Evolutionary conservation across 2,797 vertebrate species (phyloP).

Genomic region (Malacoraja senta): DNA sequence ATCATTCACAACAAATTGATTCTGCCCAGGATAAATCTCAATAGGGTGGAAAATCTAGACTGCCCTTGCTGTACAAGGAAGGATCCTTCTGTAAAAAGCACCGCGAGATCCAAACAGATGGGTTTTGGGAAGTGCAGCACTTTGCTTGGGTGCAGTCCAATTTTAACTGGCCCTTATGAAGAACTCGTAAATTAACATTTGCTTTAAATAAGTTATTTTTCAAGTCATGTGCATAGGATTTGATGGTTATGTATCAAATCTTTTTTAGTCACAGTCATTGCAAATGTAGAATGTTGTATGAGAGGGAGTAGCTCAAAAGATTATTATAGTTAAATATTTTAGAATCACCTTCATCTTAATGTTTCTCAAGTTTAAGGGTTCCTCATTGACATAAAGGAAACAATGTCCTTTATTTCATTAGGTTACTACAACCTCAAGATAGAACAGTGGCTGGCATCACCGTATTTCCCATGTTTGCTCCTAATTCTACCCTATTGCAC

Average conservation of each 20-base stretch:
- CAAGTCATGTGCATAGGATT: background rate
- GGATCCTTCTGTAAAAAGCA: background rate
- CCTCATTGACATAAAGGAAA: background rate
- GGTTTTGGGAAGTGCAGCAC: background rate
- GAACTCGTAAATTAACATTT: conserved; percentile 20
- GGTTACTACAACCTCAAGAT: background rate
- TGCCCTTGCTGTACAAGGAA: background rate
- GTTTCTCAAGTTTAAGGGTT: background rate
- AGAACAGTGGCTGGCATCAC: background rate
- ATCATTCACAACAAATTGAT: background rate
- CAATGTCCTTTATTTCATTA: background rate
- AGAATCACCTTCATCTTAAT: background rate
- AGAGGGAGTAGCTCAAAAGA: background rate
- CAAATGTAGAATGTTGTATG: background rate
- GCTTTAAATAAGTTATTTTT: background rate
- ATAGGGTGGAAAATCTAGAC: background rate
- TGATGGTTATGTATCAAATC: background rate
- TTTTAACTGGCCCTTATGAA: background rate
- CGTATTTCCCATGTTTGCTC: background rate
- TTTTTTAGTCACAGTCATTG: background rate
- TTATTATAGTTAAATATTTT: background rate
- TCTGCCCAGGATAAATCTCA: background rate
- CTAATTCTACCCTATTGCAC: background rate
- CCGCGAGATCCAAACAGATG: background rate
- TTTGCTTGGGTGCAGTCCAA: background rate